Percentiles rank a stretch among this genome's conserved stretches.
Evolutionary conservation across 2,113 vertebrate species (phyloP).

Genomic region (Fulmarus glacialis): DNA sequence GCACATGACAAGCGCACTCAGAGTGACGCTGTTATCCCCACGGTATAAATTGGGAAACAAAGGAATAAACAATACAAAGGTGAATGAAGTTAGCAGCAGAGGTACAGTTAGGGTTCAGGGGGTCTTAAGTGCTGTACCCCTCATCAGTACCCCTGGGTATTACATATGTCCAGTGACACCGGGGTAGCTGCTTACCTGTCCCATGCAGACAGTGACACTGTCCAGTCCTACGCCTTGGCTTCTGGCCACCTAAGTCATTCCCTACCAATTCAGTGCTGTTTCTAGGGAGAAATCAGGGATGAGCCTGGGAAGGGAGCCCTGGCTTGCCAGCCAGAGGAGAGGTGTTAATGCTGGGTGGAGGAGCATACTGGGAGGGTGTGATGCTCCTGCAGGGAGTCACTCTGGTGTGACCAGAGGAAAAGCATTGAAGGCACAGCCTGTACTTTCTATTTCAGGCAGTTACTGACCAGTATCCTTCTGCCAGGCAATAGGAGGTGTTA

Average conservation of each 20-base stretch:
- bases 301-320: background rate
- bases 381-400: background rate
- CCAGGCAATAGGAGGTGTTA: background rate
- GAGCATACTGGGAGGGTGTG: background rate
- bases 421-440: background rate
- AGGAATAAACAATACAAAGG: background rate
- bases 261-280: background rate
- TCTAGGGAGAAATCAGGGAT: background rate
- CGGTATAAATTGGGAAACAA: background rate
- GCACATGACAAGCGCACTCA: fast-evolving
- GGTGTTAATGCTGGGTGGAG: background rate
- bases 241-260: background rate
- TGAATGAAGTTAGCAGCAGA: background rate
- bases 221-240: background rate
- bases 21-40: fast-evolving
- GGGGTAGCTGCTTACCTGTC: background rate
- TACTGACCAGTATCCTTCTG: background rate
- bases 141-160: background rate
- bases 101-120: background rate
- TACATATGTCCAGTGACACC: background rate
- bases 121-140: background rate
- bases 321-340: background rate
- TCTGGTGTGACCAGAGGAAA: background rate
- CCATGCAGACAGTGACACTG: background rate
- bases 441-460: background rate